Evolutionary conservation across 2,888 invertebrate genomes (phyloP), one percentile per base, ranked within the genome.

Genomic region (Dicyrtomina minuta): DNA sequence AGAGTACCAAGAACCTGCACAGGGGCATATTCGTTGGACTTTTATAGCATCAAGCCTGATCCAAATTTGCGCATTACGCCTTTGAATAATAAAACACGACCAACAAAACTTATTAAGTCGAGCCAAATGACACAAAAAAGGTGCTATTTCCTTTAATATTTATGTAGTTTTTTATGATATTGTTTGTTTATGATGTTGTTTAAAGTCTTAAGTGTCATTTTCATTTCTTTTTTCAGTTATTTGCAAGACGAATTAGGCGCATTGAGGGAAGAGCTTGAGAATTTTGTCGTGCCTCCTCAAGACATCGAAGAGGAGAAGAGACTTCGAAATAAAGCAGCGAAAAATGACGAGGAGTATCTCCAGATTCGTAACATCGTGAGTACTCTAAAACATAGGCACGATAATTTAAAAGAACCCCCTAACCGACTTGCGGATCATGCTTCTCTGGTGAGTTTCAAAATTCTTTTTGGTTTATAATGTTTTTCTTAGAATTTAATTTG

Each of bases 31-130:
- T 71, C 76, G 10, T 61, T 72, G 27, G 72, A 78, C 15, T 75
- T 69, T 60, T 77, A 70, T 65, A 61, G 66, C 27, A 71, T 78
- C 22, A 66, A 69, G 1, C 76, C 78, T 13, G 65, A 67, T 56
- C 77, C 77, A n/a, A n/a, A 62, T 17, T 75, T 69, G 22, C 62
- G 73, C 1, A 69, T 71, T 10, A 65, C 68, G 15, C 72, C 51
- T 12, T 22, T 20, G 5, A 51, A 8, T 33, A 22, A 51, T 20
- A 51, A 49, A n/a, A 8, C 8, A 12, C 12, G 22, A 20, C 20
- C 2, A 12, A n/a, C 51, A 4, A 17, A 51, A 22, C 62, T 70
- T 27, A 26, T 77, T 1, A 70, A 69, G 43, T 66, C 72, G 0
- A 71, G 68, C 22, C 39, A 27, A 13, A 55, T 58, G 51, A 64